These are phyloP conservation scores for Carcina quercana DNA, from an alignment of 2,888 invertebrate species.

Conservation along the genomic window DNA sequence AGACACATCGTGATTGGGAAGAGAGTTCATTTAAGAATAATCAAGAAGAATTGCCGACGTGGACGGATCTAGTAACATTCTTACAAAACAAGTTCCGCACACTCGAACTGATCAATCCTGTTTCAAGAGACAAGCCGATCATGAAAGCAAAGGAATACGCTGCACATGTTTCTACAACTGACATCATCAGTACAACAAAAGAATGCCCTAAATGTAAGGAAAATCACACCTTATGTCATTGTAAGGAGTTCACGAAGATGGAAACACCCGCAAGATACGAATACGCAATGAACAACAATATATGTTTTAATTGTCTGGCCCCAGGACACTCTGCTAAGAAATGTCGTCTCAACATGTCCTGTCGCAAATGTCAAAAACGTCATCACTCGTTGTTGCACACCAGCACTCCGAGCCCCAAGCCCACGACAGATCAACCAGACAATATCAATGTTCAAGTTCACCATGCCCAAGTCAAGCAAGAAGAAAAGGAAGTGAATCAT, in stretches of 20 bases:
- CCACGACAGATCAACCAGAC: too few species aligned
- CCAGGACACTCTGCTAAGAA: conserved; percentile 9
- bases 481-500: neutral
- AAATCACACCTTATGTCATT: neutral
- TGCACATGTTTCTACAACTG: neutral
- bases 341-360: conserved; percentile 3
- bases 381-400: conserved; percentile 4
- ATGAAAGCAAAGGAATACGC: neutral
- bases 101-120: neutral
- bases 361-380: conserved; percentile 8
- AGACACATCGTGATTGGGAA: conserved; percentile 18
- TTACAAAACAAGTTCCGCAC: neutral
- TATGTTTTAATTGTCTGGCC: conserved; percentile 13
- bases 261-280: conserved; percentile 3
- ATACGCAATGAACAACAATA: conserved; percentile 3
- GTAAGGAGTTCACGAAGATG: neutral
- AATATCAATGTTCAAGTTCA: too few species aligned
- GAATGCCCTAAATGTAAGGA: neutral
- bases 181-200: neutral
- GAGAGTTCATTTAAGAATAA: conserved; percentile 3
- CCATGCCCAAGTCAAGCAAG: too few species aligned
- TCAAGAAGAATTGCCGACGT: neutral
- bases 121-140: too few species aligned
- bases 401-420: too few species aligned
- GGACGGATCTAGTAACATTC: neutral